phyloP scores from a whole-genome alignment of 2,888 invertebrate genomes.

The Melanostoma scalare region DNA sequence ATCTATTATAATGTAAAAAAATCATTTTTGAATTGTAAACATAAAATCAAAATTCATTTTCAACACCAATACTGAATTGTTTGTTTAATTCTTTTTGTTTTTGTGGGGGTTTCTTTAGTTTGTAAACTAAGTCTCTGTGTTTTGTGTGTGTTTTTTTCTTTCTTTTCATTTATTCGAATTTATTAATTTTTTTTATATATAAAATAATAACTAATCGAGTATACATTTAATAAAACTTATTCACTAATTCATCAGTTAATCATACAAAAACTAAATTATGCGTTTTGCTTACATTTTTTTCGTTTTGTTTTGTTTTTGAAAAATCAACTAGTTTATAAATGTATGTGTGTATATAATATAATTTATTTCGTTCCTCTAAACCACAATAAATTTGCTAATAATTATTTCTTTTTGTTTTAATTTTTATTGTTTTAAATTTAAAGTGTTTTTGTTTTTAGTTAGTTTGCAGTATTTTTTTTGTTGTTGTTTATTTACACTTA shows the following conservation, averaged over 20 bases:
- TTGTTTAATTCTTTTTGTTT: constrained; percentile 20
- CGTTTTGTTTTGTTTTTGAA: constrained; percentile 37
- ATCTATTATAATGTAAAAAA: constrained; percentile 17
- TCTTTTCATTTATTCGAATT: constrained; percentile 30
- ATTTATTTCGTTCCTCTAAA: constrained; percentile 58
- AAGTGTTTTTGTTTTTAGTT: constrained; percentile 16
- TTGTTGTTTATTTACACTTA: constrained; percentile 34
- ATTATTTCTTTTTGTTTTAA: constrained; percentile 6
- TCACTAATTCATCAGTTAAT: constrained; percentile 66
- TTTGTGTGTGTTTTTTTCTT: constrained; percentile 14
- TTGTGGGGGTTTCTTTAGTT: constrained; percentile 25
- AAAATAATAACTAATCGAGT: constrained; percentile 66
- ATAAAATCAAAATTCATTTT: constrained; percentile 10
- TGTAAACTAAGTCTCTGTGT: constrained; percentile 66
- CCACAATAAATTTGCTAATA: constrained; percentile 62
- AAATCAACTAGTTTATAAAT: constrained; percentile 60
- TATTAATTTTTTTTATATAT: constrained; percentile 13
- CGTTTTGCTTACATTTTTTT: constrained; percentile 46
- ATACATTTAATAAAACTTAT: constrained; percentile 68
- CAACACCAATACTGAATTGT: constrained; percentile 26
- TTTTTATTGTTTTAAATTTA: constrained; percentile 43
- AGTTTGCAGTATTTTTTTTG: constrained; percentile 36
- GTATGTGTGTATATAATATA: constrained; percentile 50
- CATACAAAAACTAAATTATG: constrained; percentile 73
- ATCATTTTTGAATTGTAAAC: constrained; percentile 21